Percentiles rank a stretch among this genome's conserved stretches.
phyloP scores from a whole-genome alignment of 2,888 invertebrate genomes.

The Cartodere bifasciata region DNA sequence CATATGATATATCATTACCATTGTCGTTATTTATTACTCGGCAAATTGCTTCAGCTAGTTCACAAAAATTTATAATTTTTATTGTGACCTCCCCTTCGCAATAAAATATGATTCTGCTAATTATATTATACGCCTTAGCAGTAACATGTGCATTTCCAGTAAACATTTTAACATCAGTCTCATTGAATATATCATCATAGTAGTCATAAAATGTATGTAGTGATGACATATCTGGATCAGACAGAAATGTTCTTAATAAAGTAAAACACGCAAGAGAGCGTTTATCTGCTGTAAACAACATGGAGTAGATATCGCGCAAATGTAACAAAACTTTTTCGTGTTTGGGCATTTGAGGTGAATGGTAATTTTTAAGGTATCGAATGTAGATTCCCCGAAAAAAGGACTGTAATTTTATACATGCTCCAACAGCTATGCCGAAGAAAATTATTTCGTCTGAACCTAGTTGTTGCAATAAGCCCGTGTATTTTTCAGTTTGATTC shows the following conservation, averaged over 20 bases:
- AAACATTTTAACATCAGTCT: slow-evolving; percentile 18
- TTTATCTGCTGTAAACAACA: slow-evolving; percentile 20
- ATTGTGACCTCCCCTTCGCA: slow-evolving; percentile 12
- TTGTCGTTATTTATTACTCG: slow-evolving; percentile 29
- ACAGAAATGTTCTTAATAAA: slow-evolving; percentile 22
- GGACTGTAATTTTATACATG: slow-evolving; percentile 25
- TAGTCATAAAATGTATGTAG: slow-evolving; percentile 18
- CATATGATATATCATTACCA: slow-evolving; percentile 20
- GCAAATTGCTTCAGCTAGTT: slow-evolving; percentile 20
- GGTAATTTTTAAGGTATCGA: slow-evolving; percentile 18
- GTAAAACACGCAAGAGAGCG: slow-evolving; percentile 15
- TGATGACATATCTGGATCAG: slow-evolving; percentile 11
- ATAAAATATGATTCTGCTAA: slow-evolving; percentile 20
- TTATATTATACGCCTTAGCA: slow-evolving; percentile 19
- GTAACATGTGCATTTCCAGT: slow-evolving; percentile 10
- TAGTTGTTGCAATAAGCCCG: slow-evolving; percentile 10
- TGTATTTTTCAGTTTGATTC: too few species aligned
- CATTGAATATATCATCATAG: slow-evolving; percentile 20
- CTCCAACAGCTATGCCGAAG: slow-evolving; percentile 19
- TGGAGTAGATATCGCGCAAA: slow-evolving; percentile 21
- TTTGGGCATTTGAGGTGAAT: slow-evolving; percentile 17
- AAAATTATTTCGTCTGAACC: slow-evolving; percentile 18
- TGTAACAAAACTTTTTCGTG: slow-evolving; percentile 19
- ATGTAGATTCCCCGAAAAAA: slow-evolving; percentile 24
- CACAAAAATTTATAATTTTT: slow-evolving; percentile 23